Evolutionary conservation across 2,797 vertebrate genomes (phyloP), one percentile per base, ranked within the genome.

Genomic region (Tamandua tetradactyla): DNA sequence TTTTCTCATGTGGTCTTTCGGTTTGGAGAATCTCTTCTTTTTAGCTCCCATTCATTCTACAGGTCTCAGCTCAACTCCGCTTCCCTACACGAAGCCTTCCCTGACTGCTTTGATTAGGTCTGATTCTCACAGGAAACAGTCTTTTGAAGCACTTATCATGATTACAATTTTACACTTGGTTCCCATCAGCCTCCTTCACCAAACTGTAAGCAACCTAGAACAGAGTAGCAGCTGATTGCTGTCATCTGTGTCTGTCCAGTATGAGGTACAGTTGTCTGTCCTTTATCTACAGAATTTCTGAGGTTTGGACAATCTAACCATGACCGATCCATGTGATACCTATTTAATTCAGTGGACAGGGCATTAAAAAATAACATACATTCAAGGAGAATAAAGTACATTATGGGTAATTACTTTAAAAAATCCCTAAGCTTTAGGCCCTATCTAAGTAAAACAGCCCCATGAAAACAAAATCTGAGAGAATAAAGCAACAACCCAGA

Each of bases 381-480:
- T 66, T 94, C 57, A 18, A 66, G 66, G 7, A 94, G 42, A 81
- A 83, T 61, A 66, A 84, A 86, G 40, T 35, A 78, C 61, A 52
- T 76, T 68, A 87, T 40, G 64, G 35, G 20, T 94, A 89, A 40
- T 44, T 23, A 64, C 87, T 83, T 81, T 87, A 7, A 75, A 78
- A 91, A 89, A 17, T 37, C 10, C 10, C 49, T 78, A 64, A 74
- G 62, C 14, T 49, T 74, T 52, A 79, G 64, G 15, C 25, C 13
- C 49, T 66, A 66, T 22, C 32, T 27, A 62, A 94, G 74, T 47
- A 64, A 82, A 55, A 79, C 68, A 88, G 12, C 17, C 72, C 57
- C 13, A n/a, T 79, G 44, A 75, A 85, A 66, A 92, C 59, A 85
- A 91, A 94, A 87, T 47, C 42, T 69, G 44, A 94, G 35, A 68